Percentiles rank a stretch among this genome's conserved stretches.
These are phyloP conservation scores for Meriones unguiculatus DNA, from an alignment of 2,113 vertebrate genomes.

Conservation along the genomic window DNA sequence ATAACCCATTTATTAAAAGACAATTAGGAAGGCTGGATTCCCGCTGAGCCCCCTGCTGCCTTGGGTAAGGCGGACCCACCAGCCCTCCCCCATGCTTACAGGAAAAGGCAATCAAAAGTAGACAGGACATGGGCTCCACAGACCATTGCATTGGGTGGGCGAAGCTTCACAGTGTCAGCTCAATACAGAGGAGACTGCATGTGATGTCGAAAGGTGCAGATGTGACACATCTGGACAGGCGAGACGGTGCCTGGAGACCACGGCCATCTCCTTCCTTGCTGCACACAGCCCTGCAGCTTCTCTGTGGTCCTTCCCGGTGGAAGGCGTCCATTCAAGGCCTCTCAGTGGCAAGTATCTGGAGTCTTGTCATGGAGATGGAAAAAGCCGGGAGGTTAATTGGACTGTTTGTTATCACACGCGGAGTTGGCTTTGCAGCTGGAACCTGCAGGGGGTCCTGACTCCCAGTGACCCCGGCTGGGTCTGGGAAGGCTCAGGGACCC, in stretches of 20 bases:
- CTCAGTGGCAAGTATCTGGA: neutral
- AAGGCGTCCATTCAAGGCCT: neutral
- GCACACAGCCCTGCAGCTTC: fast-evolving
- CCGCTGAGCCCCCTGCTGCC: neutral
- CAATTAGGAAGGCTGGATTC: neutral
- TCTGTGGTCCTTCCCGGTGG: neutral
- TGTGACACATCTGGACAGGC: neutral
- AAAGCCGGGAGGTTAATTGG: neutral
- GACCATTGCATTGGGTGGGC: fast-evolving
- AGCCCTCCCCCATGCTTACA: too few relatives aligned
- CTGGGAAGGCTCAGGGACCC: neutral
- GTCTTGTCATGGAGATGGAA: constrained; percentile 18
- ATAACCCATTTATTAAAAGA: neutral
- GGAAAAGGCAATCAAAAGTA: neutral
- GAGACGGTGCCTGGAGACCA: fast-evolving
- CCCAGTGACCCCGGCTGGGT: neutral
- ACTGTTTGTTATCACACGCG: neutral
- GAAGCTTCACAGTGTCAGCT: too few relatives aligned
- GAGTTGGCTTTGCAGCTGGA: neutral
- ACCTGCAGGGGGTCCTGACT: neutral
- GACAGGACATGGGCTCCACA: fast-evolving
- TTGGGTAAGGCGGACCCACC: neutral
- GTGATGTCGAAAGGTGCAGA: neutral
- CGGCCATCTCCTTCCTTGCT: fast-evolving
- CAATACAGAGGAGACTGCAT: neutral